phyloP scores from a whole-genome alignment of 2,113 vertebrate species.

The Caloenas nicobarica region DNA sequence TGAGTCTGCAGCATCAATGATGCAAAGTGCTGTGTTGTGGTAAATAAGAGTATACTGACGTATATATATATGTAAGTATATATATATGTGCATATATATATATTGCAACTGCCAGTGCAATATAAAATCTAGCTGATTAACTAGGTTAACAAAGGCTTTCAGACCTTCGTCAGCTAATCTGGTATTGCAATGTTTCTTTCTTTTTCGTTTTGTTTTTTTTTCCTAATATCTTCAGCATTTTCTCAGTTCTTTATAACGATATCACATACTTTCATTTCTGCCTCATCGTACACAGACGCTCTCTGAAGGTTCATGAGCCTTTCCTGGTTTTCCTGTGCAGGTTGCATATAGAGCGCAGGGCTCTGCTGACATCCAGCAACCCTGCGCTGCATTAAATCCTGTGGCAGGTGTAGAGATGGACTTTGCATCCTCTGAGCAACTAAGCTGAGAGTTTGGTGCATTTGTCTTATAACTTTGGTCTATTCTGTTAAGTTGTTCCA shows the following conservation, averaged over 20 bases:
- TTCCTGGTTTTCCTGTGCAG: background rate
- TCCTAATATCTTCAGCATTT: background rate
- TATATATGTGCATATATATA: too few relatives aligned
- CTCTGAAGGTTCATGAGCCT: background rate
- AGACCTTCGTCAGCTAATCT: background rate
- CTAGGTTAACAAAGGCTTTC: background rate
- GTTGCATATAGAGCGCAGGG: background rate
- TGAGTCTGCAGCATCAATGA: background rate
- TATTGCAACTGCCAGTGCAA: background rate
- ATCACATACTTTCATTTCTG: background rate
- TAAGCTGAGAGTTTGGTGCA: background rate
- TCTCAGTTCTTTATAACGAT: background rate
- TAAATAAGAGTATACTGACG: background rate
- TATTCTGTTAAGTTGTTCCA: background rate
- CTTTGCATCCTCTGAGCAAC: background rate
- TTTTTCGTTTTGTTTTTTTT: background rate
- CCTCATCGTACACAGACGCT: background rate
- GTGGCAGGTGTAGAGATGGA: background rate
- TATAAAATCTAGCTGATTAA: background rate
- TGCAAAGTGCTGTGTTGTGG: background rate
- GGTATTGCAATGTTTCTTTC: background rate
- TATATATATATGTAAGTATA: too few relatives aligned
- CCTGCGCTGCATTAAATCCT: accelerated
- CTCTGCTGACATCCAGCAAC: background rate
- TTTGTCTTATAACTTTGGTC: background rate